A percentile compares a stretch with the other conserved stretches of the same genome.
Evolutionary conservation across 1,140 invertebrate genomes (phyloP).

Genomic region (Trissolcus basalis): DNA sequence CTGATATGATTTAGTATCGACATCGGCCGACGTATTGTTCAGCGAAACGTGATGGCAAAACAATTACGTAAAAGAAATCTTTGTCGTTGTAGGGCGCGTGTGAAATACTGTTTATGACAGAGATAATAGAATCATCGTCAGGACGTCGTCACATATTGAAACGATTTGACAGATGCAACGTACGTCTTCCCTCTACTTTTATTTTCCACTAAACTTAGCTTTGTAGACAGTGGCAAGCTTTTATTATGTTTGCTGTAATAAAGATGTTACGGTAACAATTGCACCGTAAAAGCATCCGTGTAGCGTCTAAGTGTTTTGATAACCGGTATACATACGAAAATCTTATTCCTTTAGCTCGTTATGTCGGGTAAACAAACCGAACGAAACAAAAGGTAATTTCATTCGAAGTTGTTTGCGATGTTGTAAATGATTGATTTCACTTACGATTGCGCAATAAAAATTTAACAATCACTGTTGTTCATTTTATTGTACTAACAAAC

Average conservation of each 20-base stretch:
- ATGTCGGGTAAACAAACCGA: conserved; percentile 3
- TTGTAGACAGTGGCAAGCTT: conserved; percentile 1
- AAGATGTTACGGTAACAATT: conserved; percentile 23
- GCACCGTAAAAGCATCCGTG: conserved; percentile 11
- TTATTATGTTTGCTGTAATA: conserved; percentile 28
- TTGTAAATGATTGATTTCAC: too few relatives aligned
- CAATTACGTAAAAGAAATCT: conserved; percentile 6
- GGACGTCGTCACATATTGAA: not conserved
- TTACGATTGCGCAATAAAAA: too few relatives aligned
- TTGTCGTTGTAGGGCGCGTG: too few relatives aligned
- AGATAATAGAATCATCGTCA: conserved; percentile 4
- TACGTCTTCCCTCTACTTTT: conserved; percentile 3
- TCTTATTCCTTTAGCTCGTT: conserved; percentile 25
- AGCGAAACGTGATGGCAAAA: conserved; percentile 14
- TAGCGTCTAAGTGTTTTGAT: conserved; percentile 32
- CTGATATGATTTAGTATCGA: conserved; percentile 8
- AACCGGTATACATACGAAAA: conserved; percentile 28
- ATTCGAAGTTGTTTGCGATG: too few relatives aligned
- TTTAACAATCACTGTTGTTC: too few relatives aligned
- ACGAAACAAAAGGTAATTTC: conserved; percentile 24
- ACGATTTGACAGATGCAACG: conserved; percentile 17
- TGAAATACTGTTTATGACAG: conserved; percentile 6
- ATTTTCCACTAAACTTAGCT: not conserved
- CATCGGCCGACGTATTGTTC: not conserved
- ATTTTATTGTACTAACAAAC: too few relatives aligned